Evolutionary conservation across 1,140 invertebrate genomes (phyloP), one percentile per base, ranked within the genome.

Genomic region (Neoseiulus cucumeris): DNA sequence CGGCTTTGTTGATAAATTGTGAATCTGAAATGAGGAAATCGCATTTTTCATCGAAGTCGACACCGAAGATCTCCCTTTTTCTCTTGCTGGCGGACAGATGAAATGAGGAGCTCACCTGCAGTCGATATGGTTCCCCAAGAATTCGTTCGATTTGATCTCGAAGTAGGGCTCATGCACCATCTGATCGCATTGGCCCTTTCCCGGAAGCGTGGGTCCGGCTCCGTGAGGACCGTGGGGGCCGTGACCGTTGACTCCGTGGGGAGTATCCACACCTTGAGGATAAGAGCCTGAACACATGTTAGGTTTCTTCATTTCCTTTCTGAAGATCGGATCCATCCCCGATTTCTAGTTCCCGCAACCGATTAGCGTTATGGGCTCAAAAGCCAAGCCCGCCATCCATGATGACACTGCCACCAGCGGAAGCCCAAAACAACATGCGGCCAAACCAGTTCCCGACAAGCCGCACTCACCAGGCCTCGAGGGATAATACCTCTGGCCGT

Each of bases 121-220:
- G 22, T 59, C 51, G 22, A 59, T 59, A 20, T 59, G 51, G 22
- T 59, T 59, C 25, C 51, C 51, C 17, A 59, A 2, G 33, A 59
- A 59, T 9, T 59, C 51, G 51, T 59, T 59, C 51, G 51, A 59
- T 14, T 59, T 59, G 4, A 59, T 59, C 22, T 59, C 51, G 51
- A 59, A 59, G 22, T 59, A 59, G 5, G 51, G 51, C 51, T 59
- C 51, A 25, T 59, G 51, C 1, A 59, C 22, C 51, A 59, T 59
- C 22, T 59, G 51, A 25, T 59, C 51, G 51, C 51, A 59, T 25
- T 59, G 51, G 17, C 51, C 51, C 22, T 59, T 59, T 1, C 51
- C 51, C 25, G 51, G 51, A 29, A 33, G 51, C 6, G 51, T 59
- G 33, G 51, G 51, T 14, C 51, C 51, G 17, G 51, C 33, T 33